Base-by-base conservation (phyloP, 64 coral and sea anemone species). In the Dendrophyllia cribrosa region DNA sequence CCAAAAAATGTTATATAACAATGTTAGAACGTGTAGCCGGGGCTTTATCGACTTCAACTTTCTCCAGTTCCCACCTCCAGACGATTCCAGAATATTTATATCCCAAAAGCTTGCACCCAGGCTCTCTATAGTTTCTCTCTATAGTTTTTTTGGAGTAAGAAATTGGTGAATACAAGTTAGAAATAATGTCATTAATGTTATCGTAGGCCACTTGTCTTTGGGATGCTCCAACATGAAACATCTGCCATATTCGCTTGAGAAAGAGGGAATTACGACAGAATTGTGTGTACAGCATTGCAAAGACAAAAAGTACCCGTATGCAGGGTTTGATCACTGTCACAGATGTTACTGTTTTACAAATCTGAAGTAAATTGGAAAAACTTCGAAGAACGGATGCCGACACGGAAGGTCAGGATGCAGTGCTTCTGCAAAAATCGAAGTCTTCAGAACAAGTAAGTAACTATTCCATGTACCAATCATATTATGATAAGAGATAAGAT, bases 381-480 rank as follows among this genome's bases (percentile, higher is more conserved):
- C 53, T 14, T 77, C 59, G 47, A 13, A 72, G 16, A 14, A 5
- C 13, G 2, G 11, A 4, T 48, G 77, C 5, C 56, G 22, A 24
- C 21, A 20, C 4, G 4, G 8, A 21, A 49, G 21, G 34, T 15
- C 60, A 15, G 82, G 90, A 69, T 87, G 90, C 43, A 12, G 11
- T 14, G n/a, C 5, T 43, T 59, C 67, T 26, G 49, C 60, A 2
- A 12, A 22, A 3, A 51, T 91, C 4, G 72, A 91, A 56, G 65
- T 91, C 13, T 95, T 87, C 67, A 83, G 88, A 26, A 91, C 88
- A 79, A 95, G 89, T 91, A 61, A 86, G 94, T 48, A 43, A 62
- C 14, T 53, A 8, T 4, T 56, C 0, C 34, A 34, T 34, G 34
- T 34, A 34, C 34, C 34, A 34, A 34, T 34, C 34, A 34, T 34